These are phyloP conservation scores for Heterotis niloticus DNA, from an alignment of 2,113 vertebrate genomes.

Conservation along the genomic window DNA sequence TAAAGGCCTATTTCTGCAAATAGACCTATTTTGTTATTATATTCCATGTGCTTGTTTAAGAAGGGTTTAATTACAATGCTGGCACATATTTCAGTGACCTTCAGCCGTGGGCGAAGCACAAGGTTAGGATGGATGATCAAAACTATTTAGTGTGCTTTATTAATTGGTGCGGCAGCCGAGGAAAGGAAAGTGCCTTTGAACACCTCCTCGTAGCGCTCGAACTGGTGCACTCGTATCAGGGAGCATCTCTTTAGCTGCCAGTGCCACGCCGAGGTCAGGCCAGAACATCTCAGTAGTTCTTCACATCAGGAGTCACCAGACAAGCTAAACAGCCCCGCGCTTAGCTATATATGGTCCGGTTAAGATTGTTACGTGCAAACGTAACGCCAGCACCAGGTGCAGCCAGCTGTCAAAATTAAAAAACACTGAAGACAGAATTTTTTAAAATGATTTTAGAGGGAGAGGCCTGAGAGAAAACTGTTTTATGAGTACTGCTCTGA, in stretches of 20 bases:
- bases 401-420: too few relatives aligned
- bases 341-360: too few relatives aligned
- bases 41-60: not conserved
- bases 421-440: too few relatives aligned
- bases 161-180: not conserved
- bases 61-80: not conserved
- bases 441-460: too few relatives aligned
- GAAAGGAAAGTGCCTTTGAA: not conserved
- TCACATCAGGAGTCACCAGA: too few relatives aligned
- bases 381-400: too few relatives aligned
- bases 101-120: not conserved
- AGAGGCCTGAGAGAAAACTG: too few relatives aligned
- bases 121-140: constrained; percentile 11
- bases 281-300: not conserved
- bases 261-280: not conserved
- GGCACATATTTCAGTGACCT: constrained; percentile 9
- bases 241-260: not conserved
- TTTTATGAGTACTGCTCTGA: too few relatives aligned
- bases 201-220: not conserved
- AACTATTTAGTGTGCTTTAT: not conserved
- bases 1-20: too few relatives aligned
- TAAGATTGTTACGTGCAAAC: too few relatives aligned
- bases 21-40: too few relatives aligned
- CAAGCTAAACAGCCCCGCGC: too few relatives aligned
- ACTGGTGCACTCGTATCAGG: not conserved